Evolutionary conservation across 2,113 vertebrate genomes (phyloP).

Genomic region (Phoenicopterus ruber): DNA sequence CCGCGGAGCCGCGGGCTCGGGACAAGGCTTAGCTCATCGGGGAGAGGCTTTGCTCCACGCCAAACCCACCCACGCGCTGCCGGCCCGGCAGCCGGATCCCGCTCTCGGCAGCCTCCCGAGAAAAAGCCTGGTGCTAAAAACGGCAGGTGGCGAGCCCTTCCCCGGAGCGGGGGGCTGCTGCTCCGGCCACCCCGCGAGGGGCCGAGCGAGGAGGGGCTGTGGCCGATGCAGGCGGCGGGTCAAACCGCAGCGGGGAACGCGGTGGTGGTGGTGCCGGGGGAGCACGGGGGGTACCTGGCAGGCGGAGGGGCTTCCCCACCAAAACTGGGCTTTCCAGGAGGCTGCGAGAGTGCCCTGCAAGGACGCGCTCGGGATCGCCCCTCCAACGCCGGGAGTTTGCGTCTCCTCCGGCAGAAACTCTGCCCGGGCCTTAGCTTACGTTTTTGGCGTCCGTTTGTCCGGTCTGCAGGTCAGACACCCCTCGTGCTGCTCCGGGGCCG

Average conservation of each 20-base stretch:
- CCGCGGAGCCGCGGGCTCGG: neutral
- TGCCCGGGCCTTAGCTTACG: neutral
- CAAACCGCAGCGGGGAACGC: accelerated
- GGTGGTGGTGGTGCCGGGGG: neutral
- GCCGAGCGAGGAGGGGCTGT: neutral
- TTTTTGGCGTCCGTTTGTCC: neutral
- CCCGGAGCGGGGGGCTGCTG: neutral
- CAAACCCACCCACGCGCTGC: neutral
- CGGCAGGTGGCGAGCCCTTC: neutral
- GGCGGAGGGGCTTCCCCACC: neutral
- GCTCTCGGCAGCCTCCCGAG: neutral
- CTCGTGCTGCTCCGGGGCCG: neutral
- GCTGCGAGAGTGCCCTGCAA: neutral
- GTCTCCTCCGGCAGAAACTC: neutral
- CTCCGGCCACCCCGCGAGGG: neutral
- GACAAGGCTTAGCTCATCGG: neutral
- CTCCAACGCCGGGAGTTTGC: accelerated
- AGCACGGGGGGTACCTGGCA: too few species aligned
- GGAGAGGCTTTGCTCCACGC: neutral
- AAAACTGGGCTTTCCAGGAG: neutral
- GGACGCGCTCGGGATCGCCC: accelerated
- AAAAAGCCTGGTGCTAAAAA: neutral
- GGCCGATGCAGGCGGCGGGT: neutral
- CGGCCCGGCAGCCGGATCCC: neutral
- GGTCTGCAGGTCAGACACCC: accelerated